Evolutionary conservation across 1,140 invertebrate species (phyloP), one percentile per base, ranked within the genome.

Genomic region (Euura saliciscinereae): DNA sequence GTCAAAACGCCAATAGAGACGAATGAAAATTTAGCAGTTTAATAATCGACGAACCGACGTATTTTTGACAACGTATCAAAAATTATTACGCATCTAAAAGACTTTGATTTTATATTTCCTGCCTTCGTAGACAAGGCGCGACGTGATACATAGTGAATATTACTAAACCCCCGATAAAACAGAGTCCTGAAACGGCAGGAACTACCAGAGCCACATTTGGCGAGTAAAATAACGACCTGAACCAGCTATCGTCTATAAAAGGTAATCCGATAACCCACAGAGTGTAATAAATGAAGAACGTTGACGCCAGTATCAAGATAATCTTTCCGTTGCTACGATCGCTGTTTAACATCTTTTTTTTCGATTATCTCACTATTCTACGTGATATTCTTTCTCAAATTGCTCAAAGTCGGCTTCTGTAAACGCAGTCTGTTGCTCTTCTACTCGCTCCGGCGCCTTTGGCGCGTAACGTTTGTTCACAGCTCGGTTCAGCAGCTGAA

Each of bases 181-280:
- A 86, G 4, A 93, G 80, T 0, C 92, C 91, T 80, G 88, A 89
- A 67, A 90, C 77, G 28, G 90, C 90, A 71, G 92, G 92, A 72
- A 89, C 80, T 10, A 91, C 80, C 13, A 94, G 84, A 43, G 88
- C 90, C 81, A 91, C 86, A 82, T 89, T 84, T 66, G 91, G 87
- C 59, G 91, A 86, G 7, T 90, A 90, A 77, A 94, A 92, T 44
- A 91, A 81, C 65, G 86, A 87, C 78, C 88, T 89, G 59, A 92
- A 82, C 75, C 84, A 80, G 74, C 87, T 88, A 77, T 91, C 91
- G 70, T 93, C 91, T 75, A 92, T 89, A 77, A 94, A 93, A 2
- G 93, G 93, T 70, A 92, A 87, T 44, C 90, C 89, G 64, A 93
- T 90, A 13, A 93, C 83, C 92, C 92, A 94, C 71, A 93, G 82